Percentiles rank a stretch among this genome's conserved stretches.
These are phyloP conservation scores for Zootoca vivipara DNA, from an alignment of 2,113 vertebrate species.

Conservation along the genomic window DNA sequence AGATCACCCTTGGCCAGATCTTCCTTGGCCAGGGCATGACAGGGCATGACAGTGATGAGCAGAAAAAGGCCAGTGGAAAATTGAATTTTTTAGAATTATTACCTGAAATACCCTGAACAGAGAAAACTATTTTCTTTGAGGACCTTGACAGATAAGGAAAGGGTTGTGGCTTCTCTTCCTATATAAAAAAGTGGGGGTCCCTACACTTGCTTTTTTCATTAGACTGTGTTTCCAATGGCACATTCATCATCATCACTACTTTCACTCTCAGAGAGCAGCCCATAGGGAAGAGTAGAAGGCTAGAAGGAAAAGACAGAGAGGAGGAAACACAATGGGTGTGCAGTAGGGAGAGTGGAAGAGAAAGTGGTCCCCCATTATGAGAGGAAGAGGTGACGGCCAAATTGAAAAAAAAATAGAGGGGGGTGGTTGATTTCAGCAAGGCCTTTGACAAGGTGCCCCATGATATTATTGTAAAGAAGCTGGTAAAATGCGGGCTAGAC, in stretches of 20 bases:
- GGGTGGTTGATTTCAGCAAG: too few relatives aligned
- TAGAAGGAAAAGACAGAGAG: not conserved
- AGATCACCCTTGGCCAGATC: too few relatives aligned
- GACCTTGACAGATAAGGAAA: not conserved
- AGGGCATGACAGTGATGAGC: too few relatives aligned
- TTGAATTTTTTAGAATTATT: too few relatives aligned
- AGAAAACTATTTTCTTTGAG: not conserved
- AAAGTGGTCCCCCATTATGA: not conserved
- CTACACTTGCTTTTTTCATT: not conserved
- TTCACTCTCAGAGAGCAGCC: too few relatives aligned
- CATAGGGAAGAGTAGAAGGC: not conserved
- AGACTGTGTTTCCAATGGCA: not conserved
- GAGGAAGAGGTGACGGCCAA: not conserved
- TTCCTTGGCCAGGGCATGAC: too few relatives aligned
- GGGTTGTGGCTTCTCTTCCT: not conserved
- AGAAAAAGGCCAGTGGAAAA: not conserved
- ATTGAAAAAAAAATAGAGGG: not conserved
- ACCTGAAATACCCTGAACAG: too few relatives aligned
- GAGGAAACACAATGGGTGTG: not conserved
- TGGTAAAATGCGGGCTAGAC: too few relatives aligned
- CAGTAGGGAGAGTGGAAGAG: not conserved
- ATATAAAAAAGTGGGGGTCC: not conserved
- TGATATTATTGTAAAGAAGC: too few relatives aligned
- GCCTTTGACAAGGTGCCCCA: too few relatives aligned
- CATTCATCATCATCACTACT: not conserved